Evolutionary conservation across 2,888 invertebrate genomes (phyloP), one percentile per base, ranked within the genome.

Genomic region (Clusia tigrina): DNA sequence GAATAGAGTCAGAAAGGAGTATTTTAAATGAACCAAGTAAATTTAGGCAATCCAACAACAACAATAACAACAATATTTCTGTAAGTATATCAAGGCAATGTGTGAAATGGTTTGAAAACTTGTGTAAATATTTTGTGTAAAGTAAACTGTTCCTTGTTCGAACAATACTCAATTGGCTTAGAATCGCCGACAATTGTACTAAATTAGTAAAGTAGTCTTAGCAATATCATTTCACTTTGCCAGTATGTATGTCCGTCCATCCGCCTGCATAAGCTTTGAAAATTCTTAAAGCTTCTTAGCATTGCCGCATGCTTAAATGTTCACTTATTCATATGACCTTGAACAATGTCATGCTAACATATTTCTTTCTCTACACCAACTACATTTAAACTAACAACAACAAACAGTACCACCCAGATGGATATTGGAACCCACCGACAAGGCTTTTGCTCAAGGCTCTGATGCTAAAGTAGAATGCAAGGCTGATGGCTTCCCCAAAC

Each of bases 391-490:
- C 23, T n/a, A n/a, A n/a, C n/a, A n/a, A n/a, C n/a, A n/a, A n/a
- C n/a, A n/a, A 72, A 79, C 78, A 96, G 96, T 96, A 79, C 96
- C 96, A 77, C 96, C 96, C 69, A 93, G 95, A 85, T 96, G 96
- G 96, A 95, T 95, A 85, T 86, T 95, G 78, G 95, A 95, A 85
- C 96, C 96, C 60, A 94, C 94, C 79, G 95, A 96, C 83, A 94
- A 95, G 86, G 95, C 95, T 77, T 95, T 95, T 85, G 95, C 95
- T 71, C 95, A 95, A 86, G 95, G 95, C 72, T 94, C 94, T 73
- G 94, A 95, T 84, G 95, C 95, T 72, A 91, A 94, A 82, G 93
- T 96, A 77, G 95, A 96, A 88, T 96, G 96, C 85, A 95, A 95
- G 87, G 94, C 95, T 83, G 95, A 95, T 86, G 95, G 96, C 77